Percentiles rank a stretch among this genome's conserved stretches.
phyloP scores from a whole-genome alignment of 2,113 vertebrate species.

The Semnornis frantzii region DNA sequence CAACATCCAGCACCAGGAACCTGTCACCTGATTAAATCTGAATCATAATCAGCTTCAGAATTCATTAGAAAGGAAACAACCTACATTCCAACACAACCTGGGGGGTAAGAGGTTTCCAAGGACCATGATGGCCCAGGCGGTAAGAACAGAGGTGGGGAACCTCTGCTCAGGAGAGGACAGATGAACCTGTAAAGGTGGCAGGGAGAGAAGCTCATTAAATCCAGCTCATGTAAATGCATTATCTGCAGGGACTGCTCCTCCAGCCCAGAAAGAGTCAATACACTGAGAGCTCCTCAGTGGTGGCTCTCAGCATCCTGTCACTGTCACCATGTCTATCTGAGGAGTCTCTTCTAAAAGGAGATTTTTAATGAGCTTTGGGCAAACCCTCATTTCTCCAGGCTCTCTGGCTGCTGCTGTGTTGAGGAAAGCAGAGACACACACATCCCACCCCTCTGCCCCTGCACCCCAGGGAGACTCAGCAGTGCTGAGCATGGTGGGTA shows the following conservation, averaged over 20 bases:
- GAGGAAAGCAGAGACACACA: not conserved
- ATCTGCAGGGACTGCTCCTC: too few relatives aligned
- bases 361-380: not conserved
- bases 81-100: not conserved
- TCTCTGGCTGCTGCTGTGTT: accelerated
- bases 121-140: accelerated
- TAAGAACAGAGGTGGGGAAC: not conserved
- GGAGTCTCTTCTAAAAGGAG: not conserved
- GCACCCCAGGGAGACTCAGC: accelerated
- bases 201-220: too few relatives aligned
- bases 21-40: not conserved
- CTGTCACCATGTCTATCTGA: not conserved
- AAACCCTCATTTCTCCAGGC: too few relatives aligned
- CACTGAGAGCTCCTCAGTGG: not conserved
- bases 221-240: too few relatives aligned
- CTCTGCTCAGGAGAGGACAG: not conserved
- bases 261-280: too few relatives aligned
- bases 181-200: too few relatives aligned
- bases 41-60: accelerated
- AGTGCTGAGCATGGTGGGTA: not conserved
- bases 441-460: not conserved
- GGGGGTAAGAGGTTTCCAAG: not conserved
- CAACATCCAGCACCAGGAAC: accelerated
- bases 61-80: not conserved
- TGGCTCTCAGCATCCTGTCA: not conserved